A percentile compares a stretch with the other conserved stretches of the same genome.
These are phyloP conservation scores for Hylaea fasciaria DNA, from an alignment of 2,888 invertebrate genomes.

Conservation along the genomic window DNA sequence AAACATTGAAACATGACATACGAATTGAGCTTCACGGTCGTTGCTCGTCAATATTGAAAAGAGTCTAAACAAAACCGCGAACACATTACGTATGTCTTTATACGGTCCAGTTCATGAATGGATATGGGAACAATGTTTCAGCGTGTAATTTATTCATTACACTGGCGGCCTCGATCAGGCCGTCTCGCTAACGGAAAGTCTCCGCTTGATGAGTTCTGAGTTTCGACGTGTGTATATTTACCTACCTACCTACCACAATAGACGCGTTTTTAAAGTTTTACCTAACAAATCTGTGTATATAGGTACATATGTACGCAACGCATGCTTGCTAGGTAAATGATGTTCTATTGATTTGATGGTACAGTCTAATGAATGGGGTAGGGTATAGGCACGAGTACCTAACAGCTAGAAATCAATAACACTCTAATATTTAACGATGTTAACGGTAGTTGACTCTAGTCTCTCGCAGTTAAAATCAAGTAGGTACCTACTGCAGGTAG, in stretches of 20 bases:
- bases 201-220: slow-evolving; percentile 70
- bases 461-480: background rate
- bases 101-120: slow-evolving; percentile 75
- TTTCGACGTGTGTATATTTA: slow-evolving; percentile 51
- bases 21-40: slow-evolving; percentile 63
- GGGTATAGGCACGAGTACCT: background rate
- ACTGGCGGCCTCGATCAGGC: slow-evolving; percentile 81
- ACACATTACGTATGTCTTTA: slow-evolving; percentile 56
- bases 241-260: slow-evolving; percentile 14
- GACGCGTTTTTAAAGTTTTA: slow-evolving; percentile 45
- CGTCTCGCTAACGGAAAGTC: slow-evolving; percentile 75
- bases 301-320: background rate
- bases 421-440: background rate
- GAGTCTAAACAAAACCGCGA: slow-evolving; percentile 52
- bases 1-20: slow-evolving; percentile 44
- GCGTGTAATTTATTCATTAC: slow-evolving; percentile 85
- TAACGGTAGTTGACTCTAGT: background rate
- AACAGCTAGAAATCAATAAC: slow-evolving; percentile 6
- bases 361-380: background rate
- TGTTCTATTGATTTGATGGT: slow-evolving; percentile 19
- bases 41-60: slow-evolving; percentile 51
- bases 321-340: slow-evolving; percentile 9
- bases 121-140: slow-evolving; percentile 81
- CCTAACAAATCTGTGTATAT: slow-evolving; percentile 11
- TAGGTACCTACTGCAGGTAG: background rate